A percentile compares a stretch with the other conserved stretches of the same genome.
Conservation (phyloP, 2,797 vertebrate species). For the Tiaroga cobitis region DNA sequence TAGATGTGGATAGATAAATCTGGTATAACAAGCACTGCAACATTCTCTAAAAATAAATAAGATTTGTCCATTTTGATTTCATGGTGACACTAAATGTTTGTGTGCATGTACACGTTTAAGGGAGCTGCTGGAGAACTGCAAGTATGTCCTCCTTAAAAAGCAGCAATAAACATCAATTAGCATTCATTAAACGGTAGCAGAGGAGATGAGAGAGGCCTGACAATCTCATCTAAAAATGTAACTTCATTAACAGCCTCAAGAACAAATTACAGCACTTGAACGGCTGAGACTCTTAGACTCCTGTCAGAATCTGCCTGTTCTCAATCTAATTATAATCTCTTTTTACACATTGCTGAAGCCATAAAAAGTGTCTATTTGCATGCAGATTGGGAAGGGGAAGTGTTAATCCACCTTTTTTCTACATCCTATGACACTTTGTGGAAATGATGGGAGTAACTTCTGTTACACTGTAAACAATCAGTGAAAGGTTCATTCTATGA, state of each 20-base stretch:
- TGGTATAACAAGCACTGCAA: too few relatives aligned
- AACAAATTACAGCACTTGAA: conserved; percentile 20
- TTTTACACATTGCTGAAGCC: conserved; percentile 4
- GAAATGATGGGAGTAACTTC: not conserved
- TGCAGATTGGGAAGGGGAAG: not conserved
- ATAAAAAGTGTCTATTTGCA: not conserved
- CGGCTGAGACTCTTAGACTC: conserved; percentile 1
- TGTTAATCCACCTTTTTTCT: not conserved
- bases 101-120: not conserved
- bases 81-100: not conserved
- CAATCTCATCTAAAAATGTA: conserved; percentile 30
- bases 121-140: too few relatives aligned
- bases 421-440: not conserved
- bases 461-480: not conserved
- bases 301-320: conserved; percentile 39
- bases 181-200: not conserved
- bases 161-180: conserved; percentile 25
- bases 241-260: conserved; percentile 42
- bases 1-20: too few relatives aligned
- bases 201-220: conserved; percentile 20
- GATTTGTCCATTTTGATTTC: not conserved
- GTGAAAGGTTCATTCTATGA: not conserved
- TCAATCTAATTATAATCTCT: conserved; percentile 33
- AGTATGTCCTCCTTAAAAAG: not conserved
- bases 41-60: not conserved